Base-by-base conservation (phyloP, 2,113 vertebrate genomes). In the Elachura formosa region DNA sequence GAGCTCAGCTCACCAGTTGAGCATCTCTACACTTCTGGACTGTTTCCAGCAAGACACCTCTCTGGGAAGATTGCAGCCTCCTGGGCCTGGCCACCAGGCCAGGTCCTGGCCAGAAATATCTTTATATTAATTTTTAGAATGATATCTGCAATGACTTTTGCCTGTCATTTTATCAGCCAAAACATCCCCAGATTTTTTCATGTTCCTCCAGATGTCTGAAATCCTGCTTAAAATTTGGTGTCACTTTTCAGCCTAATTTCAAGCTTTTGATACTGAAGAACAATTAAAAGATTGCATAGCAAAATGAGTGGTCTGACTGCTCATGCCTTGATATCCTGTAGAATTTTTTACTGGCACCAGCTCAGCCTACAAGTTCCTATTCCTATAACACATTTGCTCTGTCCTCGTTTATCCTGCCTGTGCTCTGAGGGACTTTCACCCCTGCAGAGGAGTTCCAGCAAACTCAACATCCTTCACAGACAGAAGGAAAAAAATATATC, bases 381-480 rank as follows among this genome's bases (percentile, higher is more conserved):
- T 76, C 29, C 12, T 77, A 3, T 10, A 40, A 36, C 7, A 9
- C n/a, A 1, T 52, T 81, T 73, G 6, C 9, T 74, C 28, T 56
- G 26, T 45, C 29, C 19, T 19, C 67, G 13, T 61, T 54, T 90
- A 15, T 83, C 45, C 38, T 33, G 29, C 8, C 14, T 51, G n/a
- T 1, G 0, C 29, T 74, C 24, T 64, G n/a, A 73, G 45, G 8
- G 0, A 0, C 22, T 31, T 26, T 8, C 3, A 8, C 22, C 14
- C 8, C 2, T 21, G 4, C 17, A 11, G 12, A 74, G 36, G 26
- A 90, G 9, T n/a, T 79, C 45, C 43, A 75, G 26, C 4, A 75
- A 18, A 43, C 43, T 54, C 74, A 74, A 71, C 23, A 54, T 29
- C 4, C 5, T 78, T 46, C 62, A 86, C 2, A 48, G 33, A 34